Evolutionary conservation across 2,113 vertebrate species (phyloP).

Genomic region (Channa maculata): DNA sequence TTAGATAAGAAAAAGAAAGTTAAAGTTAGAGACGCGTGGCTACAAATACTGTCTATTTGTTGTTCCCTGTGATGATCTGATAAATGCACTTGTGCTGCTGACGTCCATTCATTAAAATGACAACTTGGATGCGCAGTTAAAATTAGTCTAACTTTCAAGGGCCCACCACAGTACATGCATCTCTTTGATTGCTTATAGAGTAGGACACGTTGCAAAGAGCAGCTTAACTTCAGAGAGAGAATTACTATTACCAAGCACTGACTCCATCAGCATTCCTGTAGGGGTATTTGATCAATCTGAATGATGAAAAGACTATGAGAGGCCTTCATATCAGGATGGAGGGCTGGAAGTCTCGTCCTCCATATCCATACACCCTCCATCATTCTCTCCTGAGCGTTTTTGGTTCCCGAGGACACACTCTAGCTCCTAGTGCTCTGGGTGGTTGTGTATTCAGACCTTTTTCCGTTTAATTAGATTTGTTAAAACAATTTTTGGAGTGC

Average conservation of each 20-base stretch:
- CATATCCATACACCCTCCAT: slow-evolving; percentile 69
- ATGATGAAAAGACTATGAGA: slow-evolving; percentile 78
- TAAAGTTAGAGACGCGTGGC: slow-evolving; percentile 19
- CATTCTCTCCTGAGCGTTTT: slow-evolving; percentile 76
- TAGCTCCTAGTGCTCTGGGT: slow-evolving; percentile 82
- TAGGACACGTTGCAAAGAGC: slow-evolving; percentile 70
- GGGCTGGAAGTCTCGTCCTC: slow-evolving; percentile 76
- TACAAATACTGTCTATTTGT: slow-evolving; percentile 13
- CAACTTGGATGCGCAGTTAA: slow-evolving; percentile 43
- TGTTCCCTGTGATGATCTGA: slow-evolving; percentile 44
- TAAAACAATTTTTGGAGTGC: slow-evolving; percentile 90
- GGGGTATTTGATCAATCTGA: slow-evolving; percentile 81
- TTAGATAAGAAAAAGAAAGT: slow-evolving; percentile 36
- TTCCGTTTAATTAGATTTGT: slow-evolving; percentile 90
- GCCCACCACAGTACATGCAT: slow-evolving; percentile 62
- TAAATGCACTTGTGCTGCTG: slow-evolving; percentile 10
- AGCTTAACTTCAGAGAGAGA: slow-evolving; percentile 80
- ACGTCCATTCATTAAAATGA: slow-evolving; percentile 57
- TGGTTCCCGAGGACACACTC: slow-evolving; percentile 81
- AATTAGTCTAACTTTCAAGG: slow-evolving; percentile 73
- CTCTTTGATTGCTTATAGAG: slow-evolving; percentile 74
- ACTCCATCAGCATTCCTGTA: slow-evolving; percentile 80
- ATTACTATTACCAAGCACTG: slow-evolving; percentile 71
- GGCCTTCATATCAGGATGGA: slow-evolving; percentile 79
- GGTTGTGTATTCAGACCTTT: slow-evolving; percentile 85